Base-by-base conservation (phyloP, 2,888 invertebrate genomes). In the Nezara viridula region DNA sequence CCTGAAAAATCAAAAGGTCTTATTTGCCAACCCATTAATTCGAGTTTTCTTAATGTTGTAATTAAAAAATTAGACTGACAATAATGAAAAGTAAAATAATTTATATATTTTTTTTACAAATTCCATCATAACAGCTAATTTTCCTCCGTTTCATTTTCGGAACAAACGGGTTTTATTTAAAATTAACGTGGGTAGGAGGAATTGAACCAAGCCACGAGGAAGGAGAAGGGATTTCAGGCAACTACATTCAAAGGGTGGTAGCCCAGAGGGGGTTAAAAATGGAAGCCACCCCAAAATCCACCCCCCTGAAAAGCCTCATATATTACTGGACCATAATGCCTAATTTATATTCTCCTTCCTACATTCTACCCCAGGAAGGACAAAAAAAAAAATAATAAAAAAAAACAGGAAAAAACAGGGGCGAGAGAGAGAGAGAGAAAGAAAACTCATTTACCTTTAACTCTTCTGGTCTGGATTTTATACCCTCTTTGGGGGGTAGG, bases 321-420 rank as follows among this genome's bases (percentile, higher is more conserved):
- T 87, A 66, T 87, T 87, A 87, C 87, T 44, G 87, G 40, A 44
- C 60, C 87, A 87, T 87, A 87, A 87, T 87, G 87, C 73, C 87
- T 87, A 87, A 87, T 87, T 87, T 87, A 87, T 87, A 87, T 87
- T 87, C 87, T 87, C 44, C 87, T 87, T 87, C 87, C 87, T 87
- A 81, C 81, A 44, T 40, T 44, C 44, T 44, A 44, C 81, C 40
- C 40, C 81, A 44, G 81, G 81, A 81, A 81, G 81, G 81, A 40
- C 44, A 81, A 81, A 81, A 81, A 77, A 77, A 40, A 40, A 10
- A 44, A 40, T 2, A 40, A 44, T n/a, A 81, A 81, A 81, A 44
- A 77, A 44, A 16, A 44, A 9, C 24, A 7, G 40, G 21, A 77
- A 81, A 81, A 81, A 40, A 81, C 40, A 81, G 81, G 81, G 44